Conservation (phyloP, 2,113 vertebrate genomes). For the Spilogale gracilis region DNA sequence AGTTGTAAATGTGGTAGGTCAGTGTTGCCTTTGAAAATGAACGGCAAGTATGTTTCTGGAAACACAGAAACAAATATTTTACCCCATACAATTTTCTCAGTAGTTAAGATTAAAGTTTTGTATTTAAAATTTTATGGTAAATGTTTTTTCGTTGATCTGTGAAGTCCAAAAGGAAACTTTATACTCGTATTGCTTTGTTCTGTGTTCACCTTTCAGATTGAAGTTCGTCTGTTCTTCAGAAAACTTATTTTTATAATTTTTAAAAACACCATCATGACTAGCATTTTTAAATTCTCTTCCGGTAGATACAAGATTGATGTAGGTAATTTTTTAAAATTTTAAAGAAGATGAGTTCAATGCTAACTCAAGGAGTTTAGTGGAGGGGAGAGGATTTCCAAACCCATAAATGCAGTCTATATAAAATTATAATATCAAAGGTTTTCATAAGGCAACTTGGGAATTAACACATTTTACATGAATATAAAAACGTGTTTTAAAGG, state of each 20-base stretch:
- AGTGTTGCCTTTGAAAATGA: neutral
- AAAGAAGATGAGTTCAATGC: neutral
- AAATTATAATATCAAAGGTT: conserved; percentile 19
- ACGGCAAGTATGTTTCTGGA: neutral
- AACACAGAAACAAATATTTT: neutral
- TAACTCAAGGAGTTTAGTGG: conserved; percentile 39
- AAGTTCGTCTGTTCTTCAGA: conserved; percentile 36
- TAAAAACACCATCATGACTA: conserved; percentile 44
- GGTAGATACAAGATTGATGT: neutral
- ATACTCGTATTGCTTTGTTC: conserved; percentile 44
- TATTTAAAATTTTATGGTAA: conserved; percentile 28
- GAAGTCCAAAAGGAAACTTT: conserved; percentile 54
- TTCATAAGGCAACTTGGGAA: conserved; percentile 63
- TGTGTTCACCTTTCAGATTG: conserved; percentile 42
- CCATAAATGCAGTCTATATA: conserved; percentile 55
- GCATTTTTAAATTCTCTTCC: conserved; percentile 34
- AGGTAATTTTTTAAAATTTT: neutral
- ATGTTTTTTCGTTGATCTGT: neutral
- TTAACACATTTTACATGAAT: conserved; percentile 7
- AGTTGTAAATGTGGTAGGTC: neutral
- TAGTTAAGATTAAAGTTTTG: neutral
- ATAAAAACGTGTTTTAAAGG: conserved; percentile 72
- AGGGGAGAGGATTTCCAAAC: conserved; percentile 51
- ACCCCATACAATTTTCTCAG: neutral
- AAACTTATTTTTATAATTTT: conserved; percentile 57